phyloP scores from a whole-genome alignment of 2,888 invertebrate species.

The Ochropleura leucogaster region DNA sequence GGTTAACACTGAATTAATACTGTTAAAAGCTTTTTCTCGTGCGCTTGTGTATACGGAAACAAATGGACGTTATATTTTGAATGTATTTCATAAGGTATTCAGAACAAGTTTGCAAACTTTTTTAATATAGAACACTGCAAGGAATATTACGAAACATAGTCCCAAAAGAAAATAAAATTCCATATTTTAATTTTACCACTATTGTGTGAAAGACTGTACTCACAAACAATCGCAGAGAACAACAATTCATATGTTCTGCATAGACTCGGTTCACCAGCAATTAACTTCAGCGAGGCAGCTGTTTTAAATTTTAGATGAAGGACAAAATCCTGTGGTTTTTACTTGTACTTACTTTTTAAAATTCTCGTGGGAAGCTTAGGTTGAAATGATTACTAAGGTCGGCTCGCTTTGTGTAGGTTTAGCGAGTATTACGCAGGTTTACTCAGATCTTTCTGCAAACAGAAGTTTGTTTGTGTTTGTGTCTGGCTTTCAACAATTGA shows the following conservation, averaged over 20 bases:
- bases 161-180: constrained; percentile 17
- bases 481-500: constrained; percentile 34
- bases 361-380: constrained; percentile 66
- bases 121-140: constrained; percentile 5
- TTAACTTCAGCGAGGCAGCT: constrained; percentile 68
- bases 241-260: constrained; percentile 40
- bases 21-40: constrained; percentile 28
- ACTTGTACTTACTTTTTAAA: constrained; percentile 71
- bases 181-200: constrained; percentile 34
- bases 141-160: background rate
- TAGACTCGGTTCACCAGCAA: constrained; percentile 68
- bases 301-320: constrained; percentile 77
- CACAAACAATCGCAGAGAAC: constrained; percentile 38
- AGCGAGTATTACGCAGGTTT: constrained; percentile 32
- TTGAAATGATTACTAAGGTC: constrained; percentile 55
- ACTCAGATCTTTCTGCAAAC: constrained; percentile 43
- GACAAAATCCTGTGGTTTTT: constrained; percentile 70
- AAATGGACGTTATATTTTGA: background rate
- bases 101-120: constrained; percentile 8
- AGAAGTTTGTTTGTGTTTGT: constrained; percentile 43
- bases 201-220: constrained; percentile 25
- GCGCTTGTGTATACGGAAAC: background rate
- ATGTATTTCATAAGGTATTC: constrained; percentile 14
- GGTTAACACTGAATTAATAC: constrained; percentile 14
- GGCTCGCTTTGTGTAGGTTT: constrained; percentile 35